Base-by-base conservation (phyloP, 2,888 invertebrate species). In the Bimastos eiseni region DNA sequence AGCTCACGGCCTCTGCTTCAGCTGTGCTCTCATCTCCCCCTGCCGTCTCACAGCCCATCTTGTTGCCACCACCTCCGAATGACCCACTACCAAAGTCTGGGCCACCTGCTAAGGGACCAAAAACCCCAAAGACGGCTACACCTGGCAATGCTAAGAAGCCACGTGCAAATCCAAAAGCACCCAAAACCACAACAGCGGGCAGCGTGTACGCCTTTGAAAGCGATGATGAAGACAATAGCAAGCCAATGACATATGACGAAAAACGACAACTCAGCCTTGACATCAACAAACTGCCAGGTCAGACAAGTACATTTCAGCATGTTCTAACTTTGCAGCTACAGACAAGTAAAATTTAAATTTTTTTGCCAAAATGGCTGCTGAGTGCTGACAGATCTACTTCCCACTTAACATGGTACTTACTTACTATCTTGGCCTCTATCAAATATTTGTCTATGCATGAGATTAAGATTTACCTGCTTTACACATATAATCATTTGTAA, bases 211-310 rank as follows among this genome's bases (percentile, higher is more conserved):
- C 94, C 41, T 95, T 95, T 92, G 98, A 99, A 96, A 98, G 98
- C 49, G 99, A 99, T 95, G 98, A 98, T 95, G 99, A 99, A 95
- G 98, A 99, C 95, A 98, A 97, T 95, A 98, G 98, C 93, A 98
- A 98, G 95, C 99, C 99, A 92, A 99, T 99, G 99, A 98, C 99
- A 91, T 99, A 99, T 95, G 99, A 99, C 95, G 99, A 99, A 96
- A 99, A 99, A 96, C 96, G 99, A 93, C 99, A 99, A 96, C 97
- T 99, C 92, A 99, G 99, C 94, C 96, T 99, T 94, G 99, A 99
- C 96, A 99, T 99, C 95, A 99, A 99, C 96, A 99, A 98, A 96
- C 96, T 99, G 95, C 99, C 99, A 94, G 98, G 98, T 98, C 95
- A 37, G 89, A 33, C 38, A 44, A 37, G 17, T 89, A 13, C 2